These are phyloP conservation scores for Agrotis ipsilon DNA, from an alignment of 2,888 invertebrate genomes.

Conservation along the genomic window DNA sequence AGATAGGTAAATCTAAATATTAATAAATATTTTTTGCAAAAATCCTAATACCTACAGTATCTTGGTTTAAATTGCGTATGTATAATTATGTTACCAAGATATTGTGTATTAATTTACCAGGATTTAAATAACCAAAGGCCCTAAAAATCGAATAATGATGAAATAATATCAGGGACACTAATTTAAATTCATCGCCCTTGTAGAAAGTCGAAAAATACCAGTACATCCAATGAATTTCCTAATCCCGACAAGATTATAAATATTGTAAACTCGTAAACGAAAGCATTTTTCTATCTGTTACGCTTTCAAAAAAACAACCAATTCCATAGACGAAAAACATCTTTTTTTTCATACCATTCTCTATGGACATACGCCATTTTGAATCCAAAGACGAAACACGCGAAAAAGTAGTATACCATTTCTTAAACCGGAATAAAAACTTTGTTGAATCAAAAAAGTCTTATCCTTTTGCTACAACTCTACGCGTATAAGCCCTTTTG, in stretches of 20 bases:
- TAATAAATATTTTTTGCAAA: no score
- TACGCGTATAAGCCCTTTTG: constrained; percentile 71
- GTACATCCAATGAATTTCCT: constrained; percentile 23
- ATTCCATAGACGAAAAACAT: constrained; percentile 49
- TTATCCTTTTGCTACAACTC: constrained; percentile 69
- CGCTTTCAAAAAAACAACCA: constrained; percentile 72
- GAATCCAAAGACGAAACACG: constrained; percentile 37
- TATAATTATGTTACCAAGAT: no score
- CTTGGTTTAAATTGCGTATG: no score
- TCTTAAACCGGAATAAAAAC: constrained; percentile 75
- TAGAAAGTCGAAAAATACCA: constrained; percentile 29
- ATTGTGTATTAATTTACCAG: no score
- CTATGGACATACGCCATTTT: constrained; percentile 68
- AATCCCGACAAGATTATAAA: constrained; percentile 60
- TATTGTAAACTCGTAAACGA: constrained; percentile 74
- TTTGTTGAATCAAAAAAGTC: constrained; percentile 65
- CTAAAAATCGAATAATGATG: neutral
- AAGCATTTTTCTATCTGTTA: constrained; percentile 66
- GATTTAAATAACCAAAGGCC: neutral
- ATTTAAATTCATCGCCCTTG: neutral
- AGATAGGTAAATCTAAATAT: no score
- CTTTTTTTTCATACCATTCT: constrained; percentile 10
- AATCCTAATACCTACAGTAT: no score
- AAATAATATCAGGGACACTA: neutral
- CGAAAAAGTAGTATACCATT: constrained; percentile 81